phyloP scores from a whole-genome alignment of 2,797 vertebrate species.

The Chelmon rostratus region DNA sequence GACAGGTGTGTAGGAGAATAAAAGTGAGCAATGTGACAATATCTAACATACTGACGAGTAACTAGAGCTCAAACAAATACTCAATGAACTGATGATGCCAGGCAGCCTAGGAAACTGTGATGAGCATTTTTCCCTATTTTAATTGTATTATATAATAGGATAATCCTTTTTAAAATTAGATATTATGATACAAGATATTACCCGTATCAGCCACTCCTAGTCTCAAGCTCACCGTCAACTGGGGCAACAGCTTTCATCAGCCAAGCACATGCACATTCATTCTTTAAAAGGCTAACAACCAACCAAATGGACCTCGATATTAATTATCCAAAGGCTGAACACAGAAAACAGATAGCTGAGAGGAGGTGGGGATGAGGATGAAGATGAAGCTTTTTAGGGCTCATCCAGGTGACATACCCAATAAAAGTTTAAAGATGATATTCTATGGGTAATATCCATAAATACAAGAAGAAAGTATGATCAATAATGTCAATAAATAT shows the following conservation, averaged over 20 bases:
- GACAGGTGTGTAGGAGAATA: not conserved
- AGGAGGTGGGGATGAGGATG: not conserved
- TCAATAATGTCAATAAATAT: not conserved
- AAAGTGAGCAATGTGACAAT: not conserved
- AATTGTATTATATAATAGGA: too few relatives aligned
- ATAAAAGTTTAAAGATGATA: not conserved
- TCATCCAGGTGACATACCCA: not conserved
- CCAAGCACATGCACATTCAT: not conserved
- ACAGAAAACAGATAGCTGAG: not conserved
- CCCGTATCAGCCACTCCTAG: too few relatives aligned
- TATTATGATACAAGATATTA: too few relatives aligned
- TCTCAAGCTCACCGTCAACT: too few relatives aligned
- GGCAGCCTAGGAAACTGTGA: too few relatives aligned
- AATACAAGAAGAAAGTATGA: not conserved
- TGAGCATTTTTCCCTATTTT: too few relatives aligned
- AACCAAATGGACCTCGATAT: not conserved
- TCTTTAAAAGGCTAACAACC: not conserved
- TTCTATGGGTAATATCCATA: not conserved
- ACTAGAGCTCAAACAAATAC: not conserved
- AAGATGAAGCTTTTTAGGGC: not conserved
- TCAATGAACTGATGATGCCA: too few relatives aligned
- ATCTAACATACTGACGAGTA: not conserved
- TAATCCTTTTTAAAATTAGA: too few relatives aligned
- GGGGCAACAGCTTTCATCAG: too few relatives aligned
- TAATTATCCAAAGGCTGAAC: not conserved